Evolutionary conservation across 1,140 invertebrate species (phyloP).

Genomic region (Drosophila paulistorum): DNA sequence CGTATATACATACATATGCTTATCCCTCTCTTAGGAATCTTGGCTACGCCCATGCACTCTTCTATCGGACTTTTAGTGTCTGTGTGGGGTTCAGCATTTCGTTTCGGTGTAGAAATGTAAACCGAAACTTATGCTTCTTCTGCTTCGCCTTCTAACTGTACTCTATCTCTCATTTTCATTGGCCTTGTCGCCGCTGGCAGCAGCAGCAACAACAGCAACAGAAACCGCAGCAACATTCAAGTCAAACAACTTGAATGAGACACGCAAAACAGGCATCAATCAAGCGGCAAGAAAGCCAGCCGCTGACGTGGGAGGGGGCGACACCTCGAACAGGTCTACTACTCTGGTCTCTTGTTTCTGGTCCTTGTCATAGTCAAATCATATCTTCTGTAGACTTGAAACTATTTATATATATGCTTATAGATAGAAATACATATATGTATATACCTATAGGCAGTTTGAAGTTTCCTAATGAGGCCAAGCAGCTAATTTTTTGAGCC

Average conservation of each 20-base stretch:
- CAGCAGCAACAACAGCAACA: constrained; percentile 40
- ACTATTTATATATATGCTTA: constrained; percentile 4
- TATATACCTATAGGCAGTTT: constrained; percentile 52
- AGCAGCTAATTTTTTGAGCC: constrained; percentile 41
- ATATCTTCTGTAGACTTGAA: constrained; percentile 49
- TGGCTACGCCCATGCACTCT: background rate
- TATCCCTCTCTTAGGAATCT: background rate
- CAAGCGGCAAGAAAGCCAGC: constrained; percentile 70
- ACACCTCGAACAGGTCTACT: constrained; percentile 51
- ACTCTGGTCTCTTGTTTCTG: constrained; percentile 44
- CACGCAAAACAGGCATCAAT: constrained; percentile 81
- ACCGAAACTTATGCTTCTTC: constrained; percentile 19
- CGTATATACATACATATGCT: too few relatives aligned
- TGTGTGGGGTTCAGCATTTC: constrained; percentile 36
- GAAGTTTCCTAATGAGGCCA: constrained; percentile 63
- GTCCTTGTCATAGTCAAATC: constrained; percentile 73
- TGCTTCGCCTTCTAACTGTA: constrained; percentile 47
- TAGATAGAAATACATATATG: constrained; percentile 6
- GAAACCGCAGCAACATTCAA: constrained; percentile 27
- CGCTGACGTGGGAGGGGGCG: constrained; percentile 49
- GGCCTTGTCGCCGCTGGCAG: constrained; percentile 51
- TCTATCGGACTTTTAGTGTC: background rate
- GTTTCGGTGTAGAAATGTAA: constrained; percentile 25
- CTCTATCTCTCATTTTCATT: constrained; percentile 36
- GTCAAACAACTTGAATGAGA: constrained; percentile 28